Conservation (phyloP, 2,888 invertebrate species). For the Petrolisthes manimaculis region DNA sequence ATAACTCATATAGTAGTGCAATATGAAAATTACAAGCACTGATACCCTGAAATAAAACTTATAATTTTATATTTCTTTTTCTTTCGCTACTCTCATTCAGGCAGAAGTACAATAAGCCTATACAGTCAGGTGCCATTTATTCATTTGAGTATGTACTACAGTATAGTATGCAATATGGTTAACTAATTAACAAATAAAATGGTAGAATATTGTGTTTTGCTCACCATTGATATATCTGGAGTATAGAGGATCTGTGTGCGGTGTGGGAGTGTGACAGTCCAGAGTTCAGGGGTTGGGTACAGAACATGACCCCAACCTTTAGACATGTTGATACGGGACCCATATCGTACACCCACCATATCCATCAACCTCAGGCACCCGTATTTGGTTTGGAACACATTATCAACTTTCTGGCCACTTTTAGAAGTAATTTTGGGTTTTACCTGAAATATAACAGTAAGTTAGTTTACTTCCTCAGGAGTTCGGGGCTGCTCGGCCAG, state of each 20-base stretch:
- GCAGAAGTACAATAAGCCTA: neutral
- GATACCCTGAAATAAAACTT: too few relatives aligned
- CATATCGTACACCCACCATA: slow-evolving; percentile 82
- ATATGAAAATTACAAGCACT: too few relatives aligned
- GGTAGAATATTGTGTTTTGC: neutral
- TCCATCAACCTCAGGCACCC: slow-evolving; percentile 91
- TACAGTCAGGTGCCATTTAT: neutral
- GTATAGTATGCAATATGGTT: neutral
- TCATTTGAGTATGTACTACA: neutral
- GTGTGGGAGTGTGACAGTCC: slow-evolving; percentile 94
- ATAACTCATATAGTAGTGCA: too few relatives aligned
- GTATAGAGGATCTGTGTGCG: slow-evolving; percentile 98
- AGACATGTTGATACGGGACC: slow-evolving; percentile 82
- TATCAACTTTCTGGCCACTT: slow-evolving; percentile 82
- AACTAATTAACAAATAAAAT: neutral
- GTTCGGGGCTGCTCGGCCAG: too few relatives aligned
- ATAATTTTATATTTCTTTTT: too few relatives aligned
- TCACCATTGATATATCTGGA: slow-evolving; percentile 94
- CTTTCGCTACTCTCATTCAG: too few relatives aligned
- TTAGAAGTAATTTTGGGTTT: slow-evolving; percentile 81
- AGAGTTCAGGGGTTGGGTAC: slow-evolving; percentile 94
- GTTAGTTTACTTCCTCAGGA: too few relatives aligned
- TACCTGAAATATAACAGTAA: slow-evolving; percentile 81
- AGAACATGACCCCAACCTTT: slow-evolving; percentile 93
- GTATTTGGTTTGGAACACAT: slow-evolving; percentile 91